These are phyloP conservation scores for Limenitis camilla DNA, from an alignment of 2,888 invertebrate genomes.

Conservation along the genomic window DNA sequence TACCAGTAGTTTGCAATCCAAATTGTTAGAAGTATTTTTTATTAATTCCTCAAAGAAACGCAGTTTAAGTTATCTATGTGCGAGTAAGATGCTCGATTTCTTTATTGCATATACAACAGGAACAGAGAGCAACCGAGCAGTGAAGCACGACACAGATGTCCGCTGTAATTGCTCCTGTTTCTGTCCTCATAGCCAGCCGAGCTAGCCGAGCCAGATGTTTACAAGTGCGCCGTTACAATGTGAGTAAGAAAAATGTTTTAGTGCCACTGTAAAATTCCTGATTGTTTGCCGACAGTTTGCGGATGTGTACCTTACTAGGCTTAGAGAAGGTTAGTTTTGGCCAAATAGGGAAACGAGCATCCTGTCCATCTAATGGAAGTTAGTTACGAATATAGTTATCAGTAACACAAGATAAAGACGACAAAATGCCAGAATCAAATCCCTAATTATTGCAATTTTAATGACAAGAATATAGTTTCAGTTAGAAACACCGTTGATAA, in stretches of 20 bases:
- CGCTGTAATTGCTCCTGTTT: slow-evolving; percentile 59
- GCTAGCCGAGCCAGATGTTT: slow-evolving; percentile 58
- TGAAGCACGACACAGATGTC: slow-evolving; percentile 52
- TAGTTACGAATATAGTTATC: too few relatives aligned
- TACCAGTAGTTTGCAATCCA: background rate
- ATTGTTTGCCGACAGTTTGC: background rate
- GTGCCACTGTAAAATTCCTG: slow-evolving; percentile 21
- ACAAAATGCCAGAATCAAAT: too few relatives aligned
- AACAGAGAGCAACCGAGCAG: too few relatives aligned
- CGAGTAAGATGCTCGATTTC: slow-evolving; percentile 33
- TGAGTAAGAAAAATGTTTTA: slow-evolving; percentile 22
- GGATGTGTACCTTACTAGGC: background rate
- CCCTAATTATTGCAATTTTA: too few relatives aligned
- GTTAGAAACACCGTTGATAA: too few relatives aligned
- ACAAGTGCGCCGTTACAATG: slow-evolving; percentile 42
- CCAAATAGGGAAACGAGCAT: too few relatives aligned
- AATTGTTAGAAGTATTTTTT: too few relatives aligned
- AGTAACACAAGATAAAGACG: too few relatives aligned
- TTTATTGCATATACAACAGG: slow-evolving; percentile 55
- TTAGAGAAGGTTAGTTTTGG: background rate
- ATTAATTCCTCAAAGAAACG: background rate
- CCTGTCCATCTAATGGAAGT: too few relatives aligned
- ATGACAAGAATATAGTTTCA: too few relatives aligned
- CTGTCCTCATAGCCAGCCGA: slow-evolving; percentile 49
- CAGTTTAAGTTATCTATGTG: slow-evolving; percentile 15